Conservation (phyloP, 2,888 invertebrate genomes). For the Hyposoter dolosus region DNA sequence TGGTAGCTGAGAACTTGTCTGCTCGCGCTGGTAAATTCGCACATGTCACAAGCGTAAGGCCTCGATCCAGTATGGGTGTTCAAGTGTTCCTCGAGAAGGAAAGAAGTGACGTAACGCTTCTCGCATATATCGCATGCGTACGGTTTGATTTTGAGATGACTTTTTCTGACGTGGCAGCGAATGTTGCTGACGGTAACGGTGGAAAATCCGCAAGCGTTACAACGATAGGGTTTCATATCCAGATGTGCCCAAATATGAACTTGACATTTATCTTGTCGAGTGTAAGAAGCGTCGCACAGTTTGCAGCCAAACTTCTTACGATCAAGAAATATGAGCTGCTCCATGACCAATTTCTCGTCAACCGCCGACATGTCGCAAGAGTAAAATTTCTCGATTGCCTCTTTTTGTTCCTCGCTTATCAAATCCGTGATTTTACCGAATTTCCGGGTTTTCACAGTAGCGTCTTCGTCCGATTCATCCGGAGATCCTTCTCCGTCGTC, state of each 20-base stretch:
- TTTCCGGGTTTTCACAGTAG: conserved; percentile 61
- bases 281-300: conserved; percentile 75
- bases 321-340: conserved; percentile 72
- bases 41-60: conserved; percentile 76
- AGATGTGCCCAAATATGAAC: conserved; percentile 81
- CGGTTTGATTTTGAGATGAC: conserved; percentile 80
- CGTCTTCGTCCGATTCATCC: conserved; percentile 16
- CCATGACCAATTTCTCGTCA: conserved; percentile 72
- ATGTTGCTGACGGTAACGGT: conserved; percentile 80
- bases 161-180: conserved; percentile 79
- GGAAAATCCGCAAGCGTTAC: conserved; percentile 77
- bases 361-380: conserved; percentile 76
- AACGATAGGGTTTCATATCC: conserved; percentile 79
- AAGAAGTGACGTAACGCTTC: conserved; percentile 76
- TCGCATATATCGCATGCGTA: conserved; percentile 76
- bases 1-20: conserved; percentile 79
- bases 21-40: conserved; percentile 76
- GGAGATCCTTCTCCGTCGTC: background rate
- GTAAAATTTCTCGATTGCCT: conserved; percentile 76
- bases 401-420: conserved; percentile 78
- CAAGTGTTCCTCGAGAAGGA: conserved; percentile 78
- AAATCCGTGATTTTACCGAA: conserved; percentile 77
- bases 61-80: conserved; percentile 79
- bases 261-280: conserved; percentile 79
- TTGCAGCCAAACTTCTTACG: conserved; percentile 76